These are phyloP conservation scores for Perithous albicinctus DNA, from an alignment of 2,888 invertebrate species.

Conservation along the genomic window DNA sequence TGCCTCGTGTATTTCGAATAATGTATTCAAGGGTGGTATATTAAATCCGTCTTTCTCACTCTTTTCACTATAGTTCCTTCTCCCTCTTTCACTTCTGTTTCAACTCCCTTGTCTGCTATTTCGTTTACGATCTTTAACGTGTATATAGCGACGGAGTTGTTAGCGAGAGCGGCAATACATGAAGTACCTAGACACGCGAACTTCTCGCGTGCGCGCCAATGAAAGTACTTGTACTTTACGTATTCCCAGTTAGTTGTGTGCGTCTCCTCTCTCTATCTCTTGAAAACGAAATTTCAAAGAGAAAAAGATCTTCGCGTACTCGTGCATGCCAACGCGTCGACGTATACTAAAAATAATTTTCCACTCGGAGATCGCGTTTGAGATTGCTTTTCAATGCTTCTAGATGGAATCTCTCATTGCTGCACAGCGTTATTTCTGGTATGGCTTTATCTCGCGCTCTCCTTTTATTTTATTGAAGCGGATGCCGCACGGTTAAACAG, in stretches of 20 bases:
- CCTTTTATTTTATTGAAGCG: not conserved
- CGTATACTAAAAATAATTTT: constrained; percentile 55
- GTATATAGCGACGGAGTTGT: constrained; percentile 45
- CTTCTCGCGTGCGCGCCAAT: constrained; percentile 55
- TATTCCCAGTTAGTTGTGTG: constrained; percentile 35
- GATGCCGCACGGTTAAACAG: not conserved
- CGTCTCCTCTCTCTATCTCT: constrained; percentile 43
- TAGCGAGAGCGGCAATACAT: constrained; percentile 32
- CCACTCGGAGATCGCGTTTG: constrained; percentile 30
- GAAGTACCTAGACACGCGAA: constrained; percentile 50
- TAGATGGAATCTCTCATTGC: constrained; percentile 14
- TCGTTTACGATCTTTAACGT: constrained; percentile 47
- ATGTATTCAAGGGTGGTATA: constrained; percentile 30
- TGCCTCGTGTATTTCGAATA: constrained; percentile 13
- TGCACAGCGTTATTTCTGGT: constrained; percentile 7
- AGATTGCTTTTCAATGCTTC: constrained; percentile 37
- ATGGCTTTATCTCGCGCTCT: constrained; percentile 2
- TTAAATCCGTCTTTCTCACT: constrained; percentile 8
- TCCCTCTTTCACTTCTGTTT: constrained; percentile 14
- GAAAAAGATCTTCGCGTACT: constrained; percentile 48
- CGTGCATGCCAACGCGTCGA: constrained; percentile 2
- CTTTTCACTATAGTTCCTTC: not conserved
- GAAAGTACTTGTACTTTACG: constrained; percentile 45
- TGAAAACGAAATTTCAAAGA: constrained; percentile 48
- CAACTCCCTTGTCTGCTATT: constrained; percentile 15